A percentile compares a stretch with the other conserved stretches of the same genome.
Evolutionary conservation across 2,113 vertebrate genomes (phyloP).

Genomic region (Sphaerodactylus townsendi): DNA sequence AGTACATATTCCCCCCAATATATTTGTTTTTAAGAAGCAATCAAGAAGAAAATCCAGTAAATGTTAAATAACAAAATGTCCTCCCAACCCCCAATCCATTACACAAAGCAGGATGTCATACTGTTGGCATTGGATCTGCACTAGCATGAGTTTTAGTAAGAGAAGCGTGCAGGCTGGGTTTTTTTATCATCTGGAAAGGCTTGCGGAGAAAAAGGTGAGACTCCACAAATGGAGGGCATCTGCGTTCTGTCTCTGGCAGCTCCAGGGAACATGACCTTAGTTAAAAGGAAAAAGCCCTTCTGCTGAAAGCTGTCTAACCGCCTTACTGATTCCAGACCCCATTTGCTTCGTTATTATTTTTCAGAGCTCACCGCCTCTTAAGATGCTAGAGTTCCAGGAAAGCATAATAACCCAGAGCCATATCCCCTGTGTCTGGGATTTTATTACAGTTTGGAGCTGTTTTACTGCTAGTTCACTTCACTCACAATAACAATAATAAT

Average conservation of each 20-base stretch:
- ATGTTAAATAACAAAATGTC: too few species aligned
- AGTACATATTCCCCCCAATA: not conserved
- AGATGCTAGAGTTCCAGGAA: constrained; percentile 39
- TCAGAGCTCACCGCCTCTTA: constrained; percentile 33
- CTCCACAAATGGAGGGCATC: not conserved
- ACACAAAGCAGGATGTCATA: not conserved
- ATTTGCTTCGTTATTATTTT: constrained; percentile 31
- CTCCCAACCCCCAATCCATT: not conserved
- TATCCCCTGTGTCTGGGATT: constrained; percentile 49
- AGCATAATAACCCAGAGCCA: constrained; percentile 37
- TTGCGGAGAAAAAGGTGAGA: not conserved
- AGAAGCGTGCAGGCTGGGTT: not conserved
- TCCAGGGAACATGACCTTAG: constrained; percentile 37
- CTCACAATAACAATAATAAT: not conserved
- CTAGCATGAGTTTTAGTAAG: not conserved
- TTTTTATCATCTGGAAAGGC: constrained; percentile 14
- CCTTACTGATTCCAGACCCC: constrained; percentile 60
- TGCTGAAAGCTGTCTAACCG: constrained; percentile 50
- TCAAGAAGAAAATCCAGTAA: too few species aligned
- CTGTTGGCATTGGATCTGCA: not conserved
- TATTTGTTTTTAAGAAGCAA: too few species aligned
- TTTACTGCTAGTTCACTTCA: constrained; percentile 45
- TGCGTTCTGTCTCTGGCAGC: constrained; percentile 51
- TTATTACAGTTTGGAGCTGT: constrained; percentile 37
- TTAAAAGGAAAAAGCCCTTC: constrained; percentile 45